phyloP scores from a whole-genome alignment of 2,113 vertebrate species.

The Poicephalus gulielmi region DNA sequence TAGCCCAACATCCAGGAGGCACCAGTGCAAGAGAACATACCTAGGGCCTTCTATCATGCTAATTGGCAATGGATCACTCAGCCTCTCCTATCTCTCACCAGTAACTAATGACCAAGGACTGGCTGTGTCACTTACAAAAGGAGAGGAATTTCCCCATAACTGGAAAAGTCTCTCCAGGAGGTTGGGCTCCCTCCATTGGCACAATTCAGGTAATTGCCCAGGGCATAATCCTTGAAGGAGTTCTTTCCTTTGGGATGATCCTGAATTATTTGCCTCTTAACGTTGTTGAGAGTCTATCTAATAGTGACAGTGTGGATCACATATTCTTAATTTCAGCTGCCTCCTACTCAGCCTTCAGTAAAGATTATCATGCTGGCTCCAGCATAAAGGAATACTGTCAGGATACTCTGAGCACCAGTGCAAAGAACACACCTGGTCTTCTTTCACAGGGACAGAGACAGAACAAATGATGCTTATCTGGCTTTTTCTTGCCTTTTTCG shows the following conservation, averaged over 20 bases:
- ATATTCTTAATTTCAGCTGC: background rate
- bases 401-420: background rate
- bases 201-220: background rate
- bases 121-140: background rate
- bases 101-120: background rate
- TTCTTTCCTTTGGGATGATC: background rate
- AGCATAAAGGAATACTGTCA: background rate
- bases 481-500: background rate
- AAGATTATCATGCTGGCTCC: background rate
- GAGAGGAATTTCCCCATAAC: background rate
- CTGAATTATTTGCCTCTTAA: background rate
- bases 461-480: background rate
- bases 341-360: background rate
- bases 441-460: background rate
- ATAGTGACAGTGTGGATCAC: background rate
- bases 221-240: background rate
- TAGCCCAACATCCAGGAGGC: background rate
- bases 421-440: background rate
- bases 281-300: background rate
- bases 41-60: background rate
- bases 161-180: background rate
- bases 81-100: background rate
- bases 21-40: background rate
- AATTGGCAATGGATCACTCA: background rate
- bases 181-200: background rate